A percentile compares a stretch with the other conserved stretches of the same genome.
phyloP scores from a whole-genome alignment of 2,113 vertebrate genomes.

The Cromileptes altivelis region DNA sequence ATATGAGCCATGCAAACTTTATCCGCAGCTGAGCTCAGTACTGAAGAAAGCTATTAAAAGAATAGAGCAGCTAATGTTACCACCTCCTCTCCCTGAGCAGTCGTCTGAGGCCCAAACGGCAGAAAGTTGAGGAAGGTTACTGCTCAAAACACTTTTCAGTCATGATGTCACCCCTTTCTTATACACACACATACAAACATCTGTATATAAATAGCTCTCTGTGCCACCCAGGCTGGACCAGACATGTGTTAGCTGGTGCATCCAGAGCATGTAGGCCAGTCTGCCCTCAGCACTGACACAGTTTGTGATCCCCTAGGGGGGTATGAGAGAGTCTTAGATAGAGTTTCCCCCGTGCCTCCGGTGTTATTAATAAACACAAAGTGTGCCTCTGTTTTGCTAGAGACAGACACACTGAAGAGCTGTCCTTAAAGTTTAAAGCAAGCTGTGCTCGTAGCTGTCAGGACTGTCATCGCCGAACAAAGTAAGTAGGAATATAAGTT shows the following conservation, averaged over 20 bases:
- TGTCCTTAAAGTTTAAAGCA: slow-evolving; percentile 26
- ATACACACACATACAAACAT: slow-evolving; percentile 23
- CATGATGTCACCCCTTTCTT: slow-evolving; percentile 7
- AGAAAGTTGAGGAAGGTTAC: slow-evolving; percentile 1
- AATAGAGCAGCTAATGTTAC: background rate
- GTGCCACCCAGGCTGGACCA: slow-evolving; percentile 29
- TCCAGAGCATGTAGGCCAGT: slow-evolving; percentile 54
- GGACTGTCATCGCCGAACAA: slow-evolving; percentile 12
- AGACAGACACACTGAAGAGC: slow-evolving; percentile 53
- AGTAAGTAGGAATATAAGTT: slow-evolving; percentile 60
- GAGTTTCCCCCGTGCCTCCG: slow-evolving; percentile 65
- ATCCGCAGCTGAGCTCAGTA: background rate
- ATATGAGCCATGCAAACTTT: slow-evolving; percentile 45
- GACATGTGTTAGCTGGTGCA: slow-evolving; percentile 41
- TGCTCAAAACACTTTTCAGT: slow-evolving; percentile 11
- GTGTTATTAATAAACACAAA: slow-evolving; percentile 83
- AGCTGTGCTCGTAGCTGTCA: slow-evolving; percentile 3
- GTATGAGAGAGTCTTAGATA: slow-evolving; percentile 61
- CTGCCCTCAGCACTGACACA: slow-evolving; percentile 52
- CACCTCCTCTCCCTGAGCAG: background rate
- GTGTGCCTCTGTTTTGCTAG: slow-evolving; percentile 70
- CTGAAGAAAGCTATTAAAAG: slow-evolving; percentile 24
- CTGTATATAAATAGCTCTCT: slow-evolving; percentile 61
- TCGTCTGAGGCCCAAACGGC: background rate
- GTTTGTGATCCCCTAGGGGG: slow-evolving; percentile 53